phyloP scores from a whole-genome alignment of 2,797 vertebrate species.

The Poecilia wingei region DNA sequence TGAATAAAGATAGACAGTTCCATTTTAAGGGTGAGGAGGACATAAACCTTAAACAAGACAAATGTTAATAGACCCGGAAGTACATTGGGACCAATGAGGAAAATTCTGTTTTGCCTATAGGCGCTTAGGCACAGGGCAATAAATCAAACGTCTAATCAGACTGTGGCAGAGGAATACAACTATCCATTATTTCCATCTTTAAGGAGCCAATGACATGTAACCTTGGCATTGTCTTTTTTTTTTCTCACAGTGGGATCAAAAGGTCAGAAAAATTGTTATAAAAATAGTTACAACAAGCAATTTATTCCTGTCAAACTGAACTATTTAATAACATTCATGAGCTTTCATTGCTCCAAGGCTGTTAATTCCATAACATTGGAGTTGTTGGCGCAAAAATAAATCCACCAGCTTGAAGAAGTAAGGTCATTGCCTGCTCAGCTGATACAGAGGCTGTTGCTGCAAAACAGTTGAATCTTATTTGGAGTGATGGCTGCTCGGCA shows the following conservation, averaged over 20 bases:
- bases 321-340: slow-evolving; percentile 23
- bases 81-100: not conserved
- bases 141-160: slow-evolving; percentile 1
- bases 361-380: slow-evolving; percentile 31
- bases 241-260: not conserved
- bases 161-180: not conserved
- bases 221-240: not conserved
- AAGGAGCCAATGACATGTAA: slow-evolving; percentile 2
- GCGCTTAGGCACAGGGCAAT: not conserved
- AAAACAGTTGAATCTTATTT: slow-evolving; percentile 56
- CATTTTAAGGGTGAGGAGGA: not conserved
- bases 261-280: not conserved
- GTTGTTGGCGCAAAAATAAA: slow-evolving; percentile 41
- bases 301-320: not conserved
- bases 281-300: slow-evolving; percentile 15
- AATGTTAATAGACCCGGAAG: not conserved
- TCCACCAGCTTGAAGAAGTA: slow-evolving; percentile 28
- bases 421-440: slow-evolving; percentile 49
- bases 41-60: not conserved
- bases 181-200: slow-evolving; percentile 5
- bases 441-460: slow-evolving; percentile 40
- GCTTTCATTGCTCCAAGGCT: slow-evolving; percentile 20
- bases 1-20: not conserved
- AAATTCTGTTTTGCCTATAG: not conserved
- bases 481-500: slow-evolving; percentile 48